Evolutionary conservation across 2,113 vertebrate species (phyloP).

Genomic region (Brachypodius melanocephalos): DNA sequence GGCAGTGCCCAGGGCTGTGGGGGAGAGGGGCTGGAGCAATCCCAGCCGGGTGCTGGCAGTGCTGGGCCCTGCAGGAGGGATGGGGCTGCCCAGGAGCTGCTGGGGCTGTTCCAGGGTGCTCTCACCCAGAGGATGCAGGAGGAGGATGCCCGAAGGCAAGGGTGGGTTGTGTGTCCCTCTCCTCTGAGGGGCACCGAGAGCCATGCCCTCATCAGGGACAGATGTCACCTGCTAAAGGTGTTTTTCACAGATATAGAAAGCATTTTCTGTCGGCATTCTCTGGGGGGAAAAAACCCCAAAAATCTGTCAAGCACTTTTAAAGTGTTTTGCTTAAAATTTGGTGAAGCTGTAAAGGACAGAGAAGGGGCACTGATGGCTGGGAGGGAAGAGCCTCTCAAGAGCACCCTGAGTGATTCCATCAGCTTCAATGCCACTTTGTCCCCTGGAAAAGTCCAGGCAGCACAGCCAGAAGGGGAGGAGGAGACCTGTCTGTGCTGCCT

Average conservation of each 20-base stretch:
- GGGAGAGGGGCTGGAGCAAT: fast-evolving
- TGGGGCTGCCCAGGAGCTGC: fast-evolving
- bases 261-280: background rate
- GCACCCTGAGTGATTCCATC: background rate
- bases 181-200: background rate
- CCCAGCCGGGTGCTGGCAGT: fast-evolving
- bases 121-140: background rate
- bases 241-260: background rate
- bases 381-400: background rate
- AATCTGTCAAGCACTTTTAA: background rate
- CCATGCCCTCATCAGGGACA: fast-evolving
- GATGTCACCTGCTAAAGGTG: background rate
- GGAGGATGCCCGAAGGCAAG: background rate
- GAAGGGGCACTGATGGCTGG: fast-evolving
- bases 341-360: background rate
- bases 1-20: fast-evolving
- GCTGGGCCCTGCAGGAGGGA: background rate
- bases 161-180: fast-evolving
- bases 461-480: background rate
- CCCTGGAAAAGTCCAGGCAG: background rate
- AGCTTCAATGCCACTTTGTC: background rate
- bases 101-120: background rate
- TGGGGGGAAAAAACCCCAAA: fast-evolving
- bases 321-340: background rate
- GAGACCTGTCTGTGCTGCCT: background rate